Conservation (phyloP, 2,888 invertebrate species). For the Lycophotia porphyrea region DNA sequence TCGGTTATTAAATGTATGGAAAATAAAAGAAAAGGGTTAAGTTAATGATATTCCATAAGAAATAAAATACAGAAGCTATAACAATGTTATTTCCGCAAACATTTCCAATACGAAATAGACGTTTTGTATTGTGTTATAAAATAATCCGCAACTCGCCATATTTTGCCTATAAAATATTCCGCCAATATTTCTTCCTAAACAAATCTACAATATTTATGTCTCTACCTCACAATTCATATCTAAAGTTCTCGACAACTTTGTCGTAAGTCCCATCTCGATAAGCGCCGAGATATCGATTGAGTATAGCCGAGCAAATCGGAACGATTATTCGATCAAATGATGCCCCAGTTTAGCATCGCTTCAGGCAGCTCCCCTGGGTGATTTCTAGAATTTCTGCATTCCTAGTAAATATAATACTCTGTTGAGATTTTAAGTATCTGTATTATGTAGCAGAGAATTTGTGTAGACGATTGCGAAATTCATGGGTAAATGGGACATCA, state of each 20-base stretch:
- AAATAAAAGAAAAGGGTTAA: slow-evolving; percentile 4
- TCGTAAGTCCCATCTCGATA: slow-evolving; percentile 27
- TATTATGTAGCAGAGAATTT: slow-evolving; percentile 15
- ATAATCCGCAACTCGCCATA: neutral
- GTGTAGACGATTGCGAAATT: slow-evolving; percentile 6
- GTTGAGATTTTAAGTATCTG: slow-evolving; percentile 26
- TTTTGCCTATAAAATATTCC: neutral
- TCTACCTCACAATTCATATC: slow-evolving; percentile 18
- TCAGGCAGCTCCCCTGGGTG: slow-evolving; percentile 41
- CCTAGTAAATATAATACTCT: slow-evolving; percentile 32
- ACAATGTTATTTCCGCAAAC: slow-evolving; percentile 2
- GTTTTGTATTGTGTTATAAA: neutral
- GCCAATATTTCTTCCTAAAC: neutral
- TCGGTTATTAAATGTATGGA: neutral
- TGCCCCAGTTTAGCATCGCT: slow-evolving; percentile 57
- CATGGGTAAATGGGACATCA: neutral
- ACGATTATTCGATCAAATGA: slow-evolving; percentile 60
- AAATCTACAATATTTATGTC: slow-evolving; percentile 28
- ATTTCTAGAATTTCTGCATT: slow-evolving; percentile 54
- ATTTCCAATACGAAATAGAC: slow-evolving; percentile 1
- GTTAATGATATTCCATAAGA: neutral
- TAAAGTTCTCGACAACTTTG: slow-evolving; percentile 37
- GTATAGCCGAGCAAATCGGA: slow-evolving; percentile 38
- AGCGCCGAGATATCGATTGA: slow-evolving; percentile 32
- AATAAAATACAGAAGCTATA: slow-evolving; percentile 4